A percentile compares a stretch with the other conserved stretches of the same genome.
Evolutionary conservation across 2,888 invertebrate genomes (phyloP).

Genomic region (Bombylius discolor): DNA sequence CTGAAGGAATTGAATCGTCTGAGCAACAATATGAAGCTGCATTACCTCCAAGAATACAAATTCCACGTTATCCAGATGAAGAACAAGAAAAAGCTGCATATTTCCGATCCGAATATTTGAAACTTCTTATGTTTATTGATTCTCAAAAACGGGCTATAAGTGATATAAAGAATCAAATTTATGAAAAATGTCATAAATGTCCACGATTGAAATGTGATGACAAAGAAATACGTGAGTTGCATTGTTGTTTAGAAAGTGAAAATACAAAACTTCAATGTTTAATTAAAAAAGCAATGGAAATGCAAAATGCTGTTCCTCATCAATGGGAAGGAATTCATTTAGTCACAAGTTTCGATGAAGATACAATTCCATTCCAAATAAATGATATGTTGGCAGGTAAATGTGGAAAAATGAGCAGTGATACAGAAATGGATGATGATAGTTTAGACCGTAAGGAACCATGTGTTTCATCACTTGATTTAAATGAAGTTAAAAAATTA

Average conservation of each 20-base stretch:
- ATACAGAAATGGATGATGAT: background rate
- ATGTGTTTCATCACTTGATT: background rate
- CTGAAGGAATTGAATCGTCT: background rate
- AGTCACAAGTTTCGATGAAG: slow-evolving; percentile 30
- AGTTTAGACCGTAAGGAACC: background rate
- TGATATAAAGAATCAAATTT: slow-evolving; percentile 26
- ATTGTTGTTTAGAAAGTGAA: slow-evolving; percentile 29
- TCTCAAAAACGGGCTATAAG: slow-evolving; percentile 28
- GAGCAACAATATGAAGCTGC: background rate
- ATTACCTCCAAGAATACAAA: no score
- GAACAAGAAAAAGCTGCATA: background rate
- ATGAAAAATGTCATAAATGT: slow-evolving; percentile 21
- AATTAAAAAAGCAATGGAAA: slow-evolving; percentile 23
- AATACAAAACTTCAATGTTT: slow-evolving; percentile 27
- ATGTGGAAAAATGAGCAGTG: background rate
- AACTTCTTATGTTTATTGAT: slow-evolving; percentile 27
- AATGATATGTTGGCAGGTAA: background rate
- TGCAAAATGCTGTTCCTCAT: slow-evolving; percentile 29
- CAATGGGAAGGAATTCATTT: slow-evolving; percentile 25
- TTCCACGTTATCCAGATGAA: background rate
- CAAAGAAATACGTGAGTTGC: slow-evolving; percentile 24
- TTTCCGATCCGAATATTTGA: slow-evolving; percentile 21
- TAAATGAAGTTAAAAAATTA: background rate
- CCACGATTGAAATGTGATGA: slow-evolving; percentile 25
- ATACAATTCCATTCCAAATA: slow-evolving; percentile 13